Evolutionary conservation across 2,113 vertebrate species (phyloP).

Genomic region (Menura novaehollandiae): DNA sequence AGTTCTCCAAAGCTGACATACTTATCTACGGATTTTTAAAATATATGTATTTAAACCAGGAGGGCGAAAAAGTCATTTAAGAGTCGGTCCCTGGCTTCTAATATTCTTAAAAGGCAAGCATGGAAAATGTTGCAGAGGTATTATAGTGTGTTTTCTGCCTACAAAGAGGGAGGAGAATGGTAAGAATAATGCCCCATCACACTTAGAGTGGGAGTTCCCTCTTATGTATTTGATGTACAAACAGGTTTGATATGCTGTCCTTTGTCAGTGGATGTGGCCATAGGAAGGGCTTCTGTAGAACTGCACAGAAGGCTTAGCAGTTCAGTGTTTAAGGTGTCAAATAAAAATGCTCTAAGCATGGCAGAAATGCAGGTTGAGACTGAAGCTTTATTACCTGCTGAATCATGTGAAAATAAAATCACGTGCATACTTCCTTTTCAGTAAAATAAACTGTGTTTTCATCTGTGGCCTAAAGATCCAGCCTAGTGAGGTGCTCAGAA

Average conservation of each 20-base stretch:
- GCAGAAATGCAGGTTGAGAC: neutral
- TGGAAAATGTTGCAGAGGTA: neutral
- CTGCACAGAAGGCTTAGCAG: neutral
- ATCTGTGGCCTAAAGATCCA: neutral
- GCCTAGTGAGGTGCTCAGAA: neutral
- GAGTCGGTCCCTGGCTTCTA: neutral
- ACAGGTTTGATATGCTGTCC: neutral
- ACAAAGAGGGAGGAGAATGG: neutral
- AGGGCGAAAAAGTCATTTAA: rapidly evolving
- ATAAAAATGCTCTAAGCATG: neutral
- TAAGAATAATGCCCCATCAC: neutral
- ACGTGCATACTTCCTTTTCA: neutral
- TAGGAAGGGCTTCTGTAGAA: neutral
- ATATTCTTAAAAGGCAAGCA: neutral
- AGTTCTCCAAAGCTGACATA: neutral
- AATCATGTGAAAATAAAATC: neutral
- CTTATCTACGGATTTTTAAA: neutral
- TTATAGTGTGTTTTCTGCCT: neutral
- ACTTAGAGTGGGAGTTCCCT: neutral
- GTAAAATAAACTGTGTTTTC: neutral
- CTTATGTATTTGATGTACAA: neutral
- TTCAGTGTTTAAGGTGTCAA: neutral
- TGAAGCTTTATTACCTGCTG: neutral
- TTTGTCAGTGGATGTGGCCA: neutral
- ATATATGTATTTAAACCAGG: neutral